Percentiles rank a stretch among this genome's conserved stretches.
Conservation (phyloP, 2,113 vertebrate species). For the Rostratula benghalensis region DNA sequence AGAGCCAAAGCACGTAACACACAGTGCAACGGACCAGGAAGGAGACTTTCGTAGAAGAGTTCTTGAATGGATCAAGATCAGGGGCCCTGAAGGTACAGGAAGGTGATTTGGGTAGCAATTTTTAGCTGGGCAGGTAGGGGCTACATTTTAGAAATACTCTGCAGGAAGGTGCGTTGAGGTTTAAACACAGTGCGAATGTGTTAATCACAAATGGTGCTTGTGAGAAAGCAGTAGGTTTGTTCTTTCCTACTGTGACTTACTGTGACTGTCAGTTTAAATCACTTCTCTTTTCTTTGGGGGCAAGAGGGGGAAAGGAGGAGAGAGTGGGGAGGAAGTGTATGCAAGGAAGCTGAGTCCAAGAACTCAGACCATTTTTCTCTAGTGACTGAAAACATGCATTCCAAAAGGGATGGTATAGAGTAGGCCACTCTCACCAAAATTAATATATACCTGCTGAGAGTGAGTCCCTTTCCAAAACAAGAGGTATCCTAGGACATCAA, state of each 20-base stretch:
- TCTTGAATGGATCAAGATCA: background rate
- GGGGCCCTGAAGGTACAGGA: background rate
- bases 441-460: background rate
- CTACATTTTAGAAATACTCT: background rate
- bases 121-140: background rate
- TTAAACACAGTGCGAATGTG: background rate
- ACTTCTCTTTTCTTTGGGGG: background rate
- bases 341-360: background rate
- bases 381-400: background rate
- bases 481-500: background rate
- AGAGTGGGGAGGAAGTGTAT: background rate
- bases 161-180: background rate
- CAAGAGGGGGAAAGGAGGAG: background rate
- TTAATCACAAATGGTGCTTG: background rate
- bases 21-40: background rate
- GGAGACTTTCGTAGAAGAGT: background rate
- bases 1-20: background rate
- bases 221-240: background rate
- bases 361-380: background rate
- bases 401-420: background rate
- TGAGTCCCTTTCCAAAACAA: background rate
- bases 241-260: background rate
- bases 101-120: background rate
- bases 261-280: background rate
- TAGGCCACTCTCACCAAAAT: background rate